Percentiles rank a stretch among this genome's conserved stretches.
Evolutionary conservation across 2,888 invertebrate genomes (phyloP).

Genomic region (Leptinotarsa rubiginosa): DNA sequence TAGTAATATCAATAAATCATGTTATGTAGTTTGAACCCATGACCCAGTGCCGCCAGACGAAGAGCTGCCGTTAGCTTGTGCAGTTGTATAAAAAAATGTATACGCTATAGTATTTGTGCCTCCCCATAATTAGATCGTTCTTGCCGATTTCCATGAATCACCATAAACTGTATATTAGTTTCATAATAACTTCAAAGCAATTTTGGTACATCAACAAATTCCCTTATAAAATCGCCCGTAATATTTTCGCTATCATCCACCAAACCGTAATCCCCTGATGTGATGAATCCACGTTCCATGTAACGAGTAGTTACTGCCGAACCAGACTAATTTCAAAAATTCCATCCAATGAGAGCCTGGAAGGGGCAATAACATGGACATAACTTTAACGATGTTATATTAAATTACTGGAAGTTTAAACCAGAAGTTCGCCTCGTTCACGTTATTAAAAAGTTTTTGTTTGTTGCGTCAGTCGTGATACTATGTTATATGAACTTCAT

Average conservation of each 20-base stretch:
- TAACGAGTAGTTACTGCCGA: constrained; percentile 1
- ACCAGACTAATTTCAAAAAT: constrained; percentile 34
- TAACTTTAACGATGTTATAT: constrained; percentile 41
- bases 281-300: constrained; percentile 13
- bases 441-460: constrained; percentile 47
- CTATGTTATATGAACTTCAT: constrained; percentile 32
- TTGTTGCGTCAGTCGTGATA: constrained; percentile 40
- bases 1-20: no score
- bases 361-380: constrained; percentile 36
- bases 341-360: constrained; percentile 33
- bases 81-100: no score
- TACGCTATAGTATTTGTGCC: no score
- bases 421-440: constrained; percentile 42
- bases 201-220: neutral
- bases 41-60: no score
- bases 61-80: no score
- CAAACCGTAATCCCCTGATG: neutral
- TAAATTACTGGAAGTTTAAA: constrained; percentile 45
- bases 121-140: no score
- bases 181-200: neutral
- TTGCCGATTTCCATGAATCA: no score
- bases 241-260: constrained; percentile 7
- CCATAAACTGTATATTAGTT: no score
- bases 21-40: no score
- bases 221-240: neutral